A percentile compares a stretch with the other conserved stretches of the same genome.
These are phyloP conservation scores for Antheraea yamamai DNA, from an alignment of 2,888 invertebrate species.

Conservation along the genomic window DNA sequence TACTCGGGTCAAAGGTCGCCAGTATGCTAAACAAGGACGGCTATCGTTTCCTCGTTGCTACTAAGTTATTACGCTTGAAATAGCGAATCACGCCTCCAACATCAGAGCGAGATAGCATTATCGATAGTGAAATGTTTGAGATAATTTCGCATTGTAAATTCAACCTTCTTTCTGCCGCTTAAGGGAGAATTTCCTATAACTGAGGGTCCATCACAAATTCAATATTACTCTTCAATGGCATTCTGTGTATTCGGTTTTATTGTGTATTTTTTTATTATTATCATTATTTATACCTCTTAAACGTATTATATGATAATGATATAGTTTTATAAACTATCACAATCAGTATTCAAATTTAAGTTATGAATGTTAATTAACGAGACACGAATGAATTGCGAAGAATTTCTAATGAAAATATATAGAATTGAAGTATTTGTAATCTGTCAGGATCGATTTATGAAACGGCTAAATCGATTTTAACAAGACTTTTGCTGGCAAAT, in stretches of 20 bases:
- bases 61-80: slow-evolving; percentile 65
- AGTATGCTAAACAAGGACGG: slow-evolving; percentile 68
- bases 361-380: background rate
- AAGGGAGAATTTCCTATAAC: slow-evolving; percentile 52
- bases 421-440: background rate
- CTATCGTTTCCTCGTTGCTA: slow-evolving; percentile 62
- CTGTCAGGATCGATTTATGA: too few species aligned
- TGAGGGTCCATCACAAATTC: slow-evolving; percentile 61
- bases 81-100: slow-evolving; percentile 77
- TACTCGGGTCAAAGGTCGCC: slow-evolving; percentile 78
- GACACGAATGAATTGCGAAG: background rate
- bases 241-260: slow-evolving; percentile 67
- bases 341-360: slow-evolving; percentile 35
- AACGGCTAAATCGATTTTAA: too few species aligned
- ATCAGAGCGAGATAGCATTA: slow-evolving; percentile 70
- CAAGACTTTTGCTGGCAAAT: too few species aligned
- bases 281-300: slow-evolving; percentile 48
- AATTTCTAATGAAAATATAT: background rate
- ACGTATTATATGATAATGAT: slow-evolving; percentile 55
- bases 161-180: slow-evolving; percentile 48
- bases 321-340: slow-evolving; percentile 56
- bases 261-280: slow-evolving; percentile 62
- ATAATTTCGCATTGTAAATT: slow-evolving; percentile 58
- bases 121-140: slow-evolving; percentile 71
- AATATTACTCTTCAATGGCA: slow-evolving; percentile 62